Percentiles rank a stretch among this genome's conserved stretches.
Evolutionary conservation across 2,797 vertebrate genomes (phyloP).

Genomic region (Spinus olivaceus): DNA sequence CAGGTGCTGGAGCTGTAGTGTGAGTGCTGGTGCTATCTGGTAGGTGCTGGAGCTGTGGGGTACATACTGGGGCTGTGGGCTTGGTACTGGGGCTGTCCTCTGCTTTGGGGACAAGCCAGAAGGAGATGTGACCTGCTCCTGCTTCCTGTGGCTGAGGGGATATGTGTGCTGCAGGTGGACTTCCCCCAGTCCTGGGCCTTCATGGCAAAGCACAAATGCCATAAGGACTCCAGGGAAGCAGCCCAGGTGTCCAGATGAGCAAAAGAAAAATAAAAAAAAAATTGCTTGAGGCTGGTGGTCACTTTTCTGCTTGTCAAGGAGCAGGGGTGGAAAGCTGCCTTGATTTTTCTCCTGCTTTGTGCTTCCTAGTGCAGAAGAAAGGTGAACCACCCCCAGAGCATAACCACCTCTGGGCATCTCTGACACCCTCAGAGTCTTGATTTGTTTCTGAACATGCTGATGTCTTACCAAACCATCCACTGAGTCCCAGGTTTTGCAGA

Average conservation of each 20-base stretch:
- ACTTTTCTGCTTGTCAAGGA: background rate
- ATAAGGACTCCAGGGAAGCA: background rate
- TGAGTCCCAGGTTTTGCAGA: background rate
- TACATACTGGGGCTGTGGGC: fast-evolving
- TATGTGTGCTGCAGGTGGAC: background rate
- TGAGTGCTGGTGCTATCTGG: background rate
- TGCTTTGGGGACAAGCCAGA: background rate
- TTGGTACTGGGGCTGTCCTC: background rate
- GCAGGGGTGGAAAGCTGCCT: background rate
- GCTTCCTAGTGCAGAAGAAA: background rate
- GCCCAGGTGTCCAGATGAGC: background rate
- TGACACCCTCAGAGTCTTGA: background rate
- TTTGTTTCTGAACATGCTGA: background rate
- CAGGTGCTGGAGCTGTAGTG: fast-evolving
- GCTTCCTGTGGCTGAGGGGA: fast-evolving
- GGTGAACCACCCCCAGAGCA: background rate
- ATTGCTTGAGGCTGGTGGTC: background rate
- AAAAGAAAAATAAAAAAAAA: background rate
- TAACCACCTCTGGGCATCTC: background rate
- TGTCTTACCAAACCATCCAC: background rate
- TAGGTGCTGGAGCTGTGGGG: fast-evolving
- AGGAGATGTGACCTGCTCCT: background rate
- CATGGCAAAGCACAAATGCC: fast-evolving
- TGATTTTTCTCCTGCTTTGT: background rate
- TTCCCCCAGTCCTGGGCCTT: background rate